Evolutionary conservation across 2,888 invertebrate species (phyloP), one percentile per base, ranked within the genome.

Genomic region (Rhingia rostrata): DNA sequence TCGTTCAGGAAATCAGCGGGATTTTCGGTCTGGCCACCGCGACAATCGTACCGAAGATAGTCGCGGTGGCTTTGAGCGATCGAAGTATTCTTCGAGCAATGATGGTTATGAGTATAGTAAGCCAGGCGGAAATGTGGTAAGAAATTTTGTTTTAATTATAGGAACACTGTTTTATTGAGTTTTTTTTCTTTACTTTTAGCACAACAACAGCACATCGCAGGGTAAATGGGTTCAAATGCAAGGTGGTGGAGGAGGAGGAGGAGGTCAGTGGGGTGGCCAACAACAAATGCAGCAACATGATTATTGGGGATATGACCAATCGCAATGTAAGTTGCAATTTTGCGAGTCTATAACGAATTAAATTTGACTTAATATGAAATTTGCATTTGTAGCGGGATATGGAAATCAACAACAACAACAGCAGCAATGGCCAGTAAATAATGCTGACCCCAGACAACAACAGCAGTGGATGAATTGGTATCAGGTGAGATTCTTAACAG

Each of bases 21-120:
- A 91, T 91, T 91, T 91, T 91, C 91, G 91, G 91, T 90, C 89
- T 90, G 91, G 91, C 91, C 91, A 91, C 91, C 91, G 91, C 91
- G 91, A 91, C 91, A 90, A 86, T 89, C 89, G 90, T 89, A 89
- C 89, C 87, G 91, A 91, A 91, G 91, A 90, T 91, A 91, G 91
- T 91, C 91, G 91, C 91, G 91, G 91, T 91, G 91, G 91, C 91
- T 91, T 90, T 90, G 91, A 90, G 88, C 89, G 90, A 86, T 90
- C 90, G 88, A 88, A 90, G 88, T 89, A 89, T 87, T 80, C 89
- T 87, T 87, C 88, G 88, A 88, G 89, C 78, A 86, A 83, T 56
- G 88, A 87, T 66, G 88, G 87, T 63, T 89, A 90, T 86, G 88
- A 89, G 86, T 89, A 86, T 58, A 60, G 85, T 80, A 86, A 87